Evolutionary conservation across 2,113 vertebrate genomes (phyloP).

Genomic region (Cephalopholis sonnerati): DNA sequence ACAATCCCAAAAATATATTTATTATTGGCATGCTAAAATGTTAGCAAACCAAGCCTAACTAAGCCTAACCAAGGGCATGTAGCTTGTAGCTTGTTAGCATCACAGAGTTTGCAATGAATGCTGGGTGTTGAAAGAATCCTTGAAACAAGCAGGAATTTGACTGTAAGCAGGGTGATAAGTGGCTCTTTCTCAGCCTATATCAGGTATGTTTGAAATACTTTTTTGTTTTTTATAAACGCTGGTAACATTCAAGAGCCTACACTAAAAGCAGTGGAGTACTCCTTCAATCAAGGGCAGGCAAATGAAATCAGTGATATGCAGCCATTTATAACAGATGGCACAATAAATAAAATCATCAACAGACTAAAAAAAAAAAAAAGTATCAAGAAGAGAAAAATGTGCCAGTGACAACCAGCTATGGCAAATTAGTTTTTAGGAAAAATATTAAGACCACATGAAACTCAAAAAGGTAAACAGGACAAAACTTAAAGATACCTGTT

Average conservation of each 20-base stretch:
- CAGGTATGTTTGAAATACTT: background rate
- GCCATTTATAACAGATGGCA: conserved; percentile 67
- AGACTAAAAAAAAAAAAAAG: conserved; percentile 29
- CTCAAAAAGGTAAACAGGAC: conserved; percentile 44
- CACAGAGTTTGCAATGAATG: background rate
- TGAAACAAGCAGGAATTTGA: background rate
- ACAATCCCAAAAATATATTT: too few species aligned
- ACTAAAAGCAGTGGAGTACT: conserved; percentile 59
- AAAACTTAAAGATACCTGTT: conserved; percentile 63
- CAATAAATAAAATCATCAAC: conserved; percentile 30
- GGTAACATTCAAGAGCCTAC: conserved; percentile 38
- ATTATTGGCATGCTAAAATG: conserved; percentile 2
- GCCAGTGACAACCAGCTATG: conserved; percentile 71
- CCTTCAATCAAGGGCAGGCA: conserved; percentile 63
- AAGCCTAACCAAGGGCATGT: background rate
- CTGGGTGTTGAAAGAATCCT: conserved; percentile 7
- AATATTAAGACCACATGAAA: conserved; percentile 54
- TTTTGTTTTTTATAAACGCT: conserved; percentile 9
- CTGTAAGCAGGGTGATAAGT: background rate
- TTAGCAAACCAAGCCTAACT: background rate
- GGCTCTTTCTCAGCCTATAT: background rate
- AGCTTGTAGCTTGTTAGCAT: background rate
- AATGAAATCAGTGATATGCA: conserved; percentile 63
- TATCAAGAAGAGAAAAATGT: conserved; percentile 44
- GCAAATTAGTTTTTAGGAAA: conserved; percentile 54